A percentile compares a stretch with the other conserved stretches of the same genome.
Evolutionary conservation across 1,140 invertebrate genomes (phyloP).

Genomic region (Panulirus ornatus): DNA sequence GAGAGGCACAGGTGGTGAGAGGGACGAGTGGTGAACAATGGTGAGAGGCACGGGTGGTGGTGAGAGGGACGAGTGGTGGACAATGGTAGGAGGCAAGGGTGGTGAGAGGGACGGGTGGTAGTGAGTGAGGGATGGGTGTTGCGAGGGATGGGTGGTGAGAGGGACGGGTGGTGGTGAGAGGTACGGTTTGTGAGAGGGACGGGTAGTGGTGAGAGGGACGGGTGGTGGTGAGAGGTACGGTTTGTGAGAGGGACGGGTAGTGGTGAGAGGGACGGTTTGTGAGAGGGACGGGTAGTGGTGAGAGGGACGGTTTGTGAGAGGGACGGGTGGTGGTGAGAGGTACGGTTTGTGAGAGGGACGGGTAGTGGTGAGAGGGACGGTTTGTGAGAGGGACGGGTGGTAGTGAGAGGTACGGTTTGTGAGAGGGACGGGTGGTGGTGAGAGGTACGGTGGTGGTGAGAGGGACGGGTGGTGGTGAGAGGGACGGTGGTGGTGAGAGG

Average conservation of each 20-base stretch:
- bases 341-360: neutral
- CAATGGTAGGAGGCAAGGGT: neutral
- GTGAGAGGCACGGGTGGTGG: no score
- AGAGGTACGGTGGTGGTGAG: neutral
- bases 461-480: neutral
- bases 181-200: constrained; percentile 8
- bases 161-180: neutral
- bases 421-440: neutral
- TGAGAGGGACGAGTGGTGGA: neutral
- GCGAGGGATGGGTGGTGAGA: constrained; percentile 4
- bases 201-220: neutral
- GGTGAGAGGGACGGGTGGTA: neutral
- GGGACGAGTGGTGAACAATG: neutral
- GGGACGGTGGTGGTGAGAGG: no score
- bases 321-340: neutral
- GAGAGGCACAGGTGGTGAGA: neutral
- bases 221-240: neutral
- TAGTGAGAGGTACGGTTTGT: neutral
- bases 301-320: neutral
- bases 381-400: neutral
- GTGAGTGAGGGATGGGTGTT: constrained; percentile 32
- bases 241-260: neutral
- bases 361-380: neutral
- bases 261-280: neutral
- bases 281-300: constrained; percentile 7